A percentile compares a stretch with the other conserved stretches of the same genome.
These are phyloP conservation scores for Temnopleurus reevesii DNA, from an alignment of 53 echinoderm and acorn worm genomes.

Conservation along the genomic window DNA sequence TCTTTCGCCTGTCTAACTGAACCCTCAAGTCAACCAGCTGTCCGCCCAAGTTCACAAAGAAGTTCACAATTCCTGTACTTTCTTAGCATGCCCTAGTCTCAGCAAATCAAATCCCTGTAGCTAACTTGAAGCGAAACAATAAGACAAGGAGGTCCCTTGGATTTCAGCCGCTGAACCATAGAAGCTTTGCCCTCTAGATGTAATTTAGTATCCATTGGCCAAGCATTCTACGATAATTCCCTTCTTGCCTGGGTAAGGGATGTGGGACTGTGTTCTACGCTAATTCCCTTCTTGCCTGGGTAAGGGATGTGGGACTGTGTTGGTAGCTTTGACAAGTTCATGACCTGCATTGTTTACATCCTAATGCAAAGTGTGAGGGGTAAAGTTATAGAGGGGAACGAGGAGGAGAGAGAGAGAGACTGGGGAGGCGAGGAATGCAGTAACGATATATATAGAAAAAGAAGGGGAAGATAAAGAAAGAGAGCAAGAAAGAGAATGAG, in stretches of 20 bases:
- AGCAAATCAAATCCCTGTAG: slow-evolving; percentile 10
- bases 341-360: slow-evolving; percentile 43
- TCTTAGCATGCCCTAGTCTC: not conserved
- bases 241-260: not conserved
- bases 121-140: not conserved
- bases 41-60: slow-evolving; percentile 2
- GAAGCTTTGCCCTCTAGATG: slow-evolving; percentile 23
- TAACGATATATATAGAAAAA: not conserved
- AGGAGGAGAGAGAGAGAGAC: not conserved
- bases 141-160: not conserved
- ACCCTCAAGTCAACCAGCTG: slow-evolving; percentile 16
- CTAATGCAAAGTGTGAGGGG: not conserved
- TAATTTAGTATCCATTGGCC: slow-evolving; percentile 46
- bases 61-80: slow-evolving; percentile 16
- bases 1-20: not conserved
- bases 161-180: not conserved
- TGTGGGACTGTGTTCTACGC: slow-evolving; percentile 23
- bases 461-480: not conserved
- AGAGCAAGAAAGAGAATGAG: not conserved
- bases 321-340: slow-evolving; percentile 26
- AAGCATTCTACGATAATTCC: slow-evolving; percentile 25
- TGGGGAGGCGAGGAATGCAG: not conserved
- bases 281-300: not conserved
- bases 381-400: not conserved
- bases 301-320: slow-evolving; percentile 2